Evolutionary conservation across 2,888 invertebrate genomes (phyloP).

Genomic region (Fabriciana adippe): DNA sequence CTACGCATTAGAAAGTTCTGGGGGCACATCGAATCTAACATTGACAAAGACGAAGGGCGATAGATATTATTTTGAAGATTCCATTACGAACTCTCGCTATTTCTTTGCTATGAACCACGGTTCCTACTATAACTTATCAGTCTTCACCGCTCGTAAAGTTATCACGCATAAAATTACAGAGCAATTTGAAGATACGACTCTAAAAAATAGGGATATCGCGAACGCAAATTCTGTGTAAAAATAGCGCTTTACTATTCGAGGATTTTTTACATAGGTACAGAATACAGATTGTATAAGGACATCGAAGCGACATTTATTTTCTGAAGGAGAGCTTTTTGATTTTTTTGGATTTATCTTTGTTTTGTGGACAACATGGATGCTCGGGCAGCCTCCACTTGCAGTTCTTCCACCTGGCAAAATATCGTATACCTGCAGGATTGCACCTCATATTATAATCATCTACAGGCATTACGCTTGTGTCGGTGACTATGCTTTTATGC

Average conservation of each 20-base stretch:
- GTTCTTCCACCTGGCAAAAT: conserved; percentile 93
- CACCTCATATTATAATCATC: conserved; percentile 81
- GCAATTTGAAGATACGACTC: conserved; percentile 70
- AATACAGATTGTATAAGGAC: conserved; percentile 66
- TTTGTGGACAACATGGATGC: conserved; percentile 85
- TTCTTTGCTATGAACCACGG: conserved; percentile 68
- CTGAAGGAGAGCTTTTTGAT: conserved; percentile 77
- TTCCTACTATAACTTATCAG: conserved; percentile 77
- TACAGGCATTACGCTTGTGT: conserved; percentile 71
- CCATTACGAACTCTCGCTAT: conserved; percentile 65
- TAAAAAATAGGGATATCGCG: conserved; percentile 55
- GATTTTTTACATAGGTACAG: conserved; percentile 73
- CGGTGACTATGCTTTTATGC: conserved; percentile 58
- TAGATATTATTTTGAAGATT: conserved; percentile 57
- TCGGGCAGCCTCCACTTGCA: conserved; percentile 89
- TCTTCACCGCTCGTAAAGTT: conserved; percentile 79
- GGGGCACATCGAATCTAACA: conserved; percentile 77
- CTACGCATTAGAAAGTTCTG: conserved; percentile 70
- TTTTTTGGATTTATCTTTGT: conserved; percentile 81
- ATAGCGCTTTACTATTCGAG: conserved; percentile 74
- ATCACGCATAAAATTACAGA: conserved; percentile 70
- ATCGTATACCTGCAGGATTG: conserved; percentile 88
- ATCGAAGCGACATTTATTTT: conserved; percentile 76
- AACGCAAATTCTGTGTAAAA: conserved; percentile 72
- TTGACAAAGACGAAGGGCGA: conserved; percentile 71